Conservation (phyloP, 1,140 invertebrate species). For the Papilio polyxenes region DNA sequence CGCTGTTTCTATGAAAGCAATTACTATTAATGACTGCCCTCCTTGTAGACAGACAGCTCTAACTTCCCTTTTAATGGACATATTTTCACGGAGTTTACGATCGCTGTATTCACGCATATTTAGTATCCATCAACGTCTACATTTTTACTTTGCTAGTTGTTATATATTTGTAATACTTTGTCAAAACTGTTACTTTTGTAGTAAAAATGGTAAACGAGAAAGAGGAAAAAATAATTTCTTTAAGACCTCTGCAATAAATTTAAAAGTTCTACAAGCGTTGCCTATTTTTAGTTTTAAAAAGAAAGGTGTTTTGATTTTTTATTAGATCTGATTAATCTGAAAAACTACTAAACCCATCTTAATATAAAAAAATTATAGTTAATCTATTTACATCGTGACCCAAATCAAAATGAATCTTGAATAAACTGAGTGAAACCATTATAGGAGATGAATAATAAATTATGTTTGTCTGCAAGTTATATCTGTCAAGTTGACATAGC, state of each 20-base stretch:
- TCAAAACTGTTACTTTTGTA: neutral
- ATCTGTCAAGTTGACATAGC: neutral
- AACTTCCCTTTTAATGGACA: neutral
- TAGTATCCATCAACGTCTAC: neutral
- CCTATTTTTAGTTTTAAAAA: no score
- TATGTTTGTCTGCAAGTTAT: slow-evolving; percentile 5
- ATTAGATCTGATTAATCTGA: neutral
- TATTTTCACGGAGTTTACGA: neutral
- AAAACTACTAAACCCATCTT: no score
- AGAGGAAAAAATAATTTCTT: no score
- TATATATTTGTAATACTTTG: neutral
- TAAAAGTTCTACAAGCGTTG: no score
- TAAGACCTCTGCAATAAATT: no score
- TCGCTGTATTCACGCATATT: neutral
- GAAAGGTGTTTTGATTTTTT: neutral
- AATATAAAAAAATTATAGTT: neutral
- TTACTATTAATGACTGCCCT: neutral
- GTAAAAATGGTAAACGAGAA: no score
- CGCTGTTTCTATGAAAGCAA: neutral
- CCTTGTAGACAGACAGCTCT: neutral
- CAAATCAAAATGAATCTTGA: neutral
- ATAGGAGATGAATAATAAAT: slow-evolving; percentile 13
- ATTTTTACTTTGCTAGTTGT: neutral
- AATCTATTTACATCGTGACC: neutral
- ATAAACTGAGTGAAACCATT: neutral